A percentile compares a stretch with the other conserved stretches of the same genome.
Evolutionary conservation across 2,113 vertebrate genomes (phyloP).

Genomic region (Otus sunia): DNA sequence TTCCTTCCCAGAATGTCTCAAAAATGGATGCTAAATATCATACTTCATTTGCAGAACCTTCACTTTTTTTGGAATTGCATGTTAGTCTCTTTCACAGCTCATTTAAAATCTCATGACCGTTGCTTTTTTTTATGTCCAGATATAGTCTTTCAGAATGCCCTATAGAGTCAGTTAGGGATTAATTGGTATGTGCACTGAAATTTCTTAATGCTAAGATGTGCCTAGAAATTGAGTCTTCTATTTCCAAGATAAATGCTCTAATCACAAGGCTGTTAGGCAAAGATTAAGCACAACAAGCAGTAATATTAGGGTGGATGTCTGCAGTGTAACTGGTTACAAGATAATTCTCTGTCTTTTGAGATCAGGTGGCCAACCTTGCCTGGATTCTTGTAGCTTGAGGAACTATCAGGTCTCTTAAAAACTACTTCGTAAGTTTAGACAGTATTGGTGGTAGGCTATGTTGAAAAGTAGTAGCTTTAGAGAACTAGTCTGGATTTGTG

Average conservation of each 20-base stretch:
- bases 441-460: neutral
- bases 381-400: neutral
- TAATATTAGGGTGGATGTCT: neutral
- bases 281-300: neutral
- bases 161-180: neutral
- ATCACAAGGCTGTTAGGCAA: neutral
- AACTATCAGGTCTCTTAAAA: neutral
- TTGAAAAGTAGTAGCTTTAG: neutral
- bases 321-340: neutral
- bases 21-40: neutral
- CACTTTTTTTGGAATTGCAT: neutral
- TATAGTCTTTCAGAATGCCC: neutral
- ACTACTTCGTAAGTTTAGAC: neutral
- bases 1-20: neutral
- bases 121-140: neutral
- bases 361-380: neutral
- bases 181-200: neutral
- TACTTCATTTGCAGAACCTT: neutral
- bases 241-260: neutral
- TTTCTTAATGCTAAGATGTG: neutral
- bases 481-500: rapidly evolving
- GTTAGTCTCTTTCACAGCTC: neutral
- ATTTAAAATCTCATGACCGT: neutral
- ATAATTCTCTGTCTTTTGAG: neutral
- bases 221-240: neutral